Base-by-base conservation (phyloP, 2,113 vertebrate genomes). In the Hydrolagus affinis region DNA sequence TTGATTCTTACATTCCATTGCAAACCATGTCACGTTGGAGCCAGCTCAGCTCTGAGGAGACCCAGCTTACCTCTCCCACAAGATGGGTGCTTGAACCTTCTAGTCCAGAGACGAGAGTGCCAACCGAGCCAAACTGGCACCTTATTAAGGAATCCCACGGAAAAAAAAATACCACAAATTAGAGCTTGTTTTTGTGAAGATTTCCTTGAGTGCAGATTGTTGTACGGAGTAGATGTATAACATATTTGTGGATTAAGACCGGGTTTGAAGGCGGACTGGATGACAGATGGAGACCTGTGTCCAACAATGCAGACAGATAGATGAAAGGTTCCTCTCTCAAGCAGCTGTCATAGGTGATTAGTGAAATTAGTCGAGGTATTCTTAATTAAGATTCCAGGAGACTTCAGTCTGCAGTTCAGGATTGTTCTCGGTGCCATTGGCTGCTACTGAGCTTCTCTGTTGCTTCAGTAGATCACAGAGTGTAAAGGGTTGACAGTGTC, bases 351-450 rank as follows among this genome's bases (percentile, higher is more conserved):
- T 30, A 83, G 25, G 62, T 83, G 32, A 60, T 83, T 83, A 68
- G 78, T 83, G 78, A 83, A 83, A 83, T 83, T 83, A 83, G 78
- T 66, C 9, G 78, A 83, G 78, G 78, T 19, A 83, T 83, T 83
- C 78, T 83, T 83, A 32, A 83, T 83, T 83, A 83, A 83, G 78
- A 83, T 83, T 83, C 78, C 78, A 64, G 28, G 64, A 64, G 78
- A 83, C 25, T 32, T 83, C 66, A 83, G 78, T 66, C 78, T 83
- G 66, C 62, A 83, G 78, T 62, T 68, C 60, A 32, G 32, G 17
- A 17, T 14, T 25, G 19, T 14, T 30, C 72, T 74, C 72, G 66
- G 64, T 83, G 17, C 25, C 78, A 83, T 83, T 68, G 66, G 25
- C 21, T 23, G 62, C 23, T 15, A 66, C 14, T 83, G 66, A 83